These are phyloP conservation scores for Xanthorhoe designata DNA, from an alignment of 2,888 invertebrate genomes.

Conservation along the genomic window DNA sequence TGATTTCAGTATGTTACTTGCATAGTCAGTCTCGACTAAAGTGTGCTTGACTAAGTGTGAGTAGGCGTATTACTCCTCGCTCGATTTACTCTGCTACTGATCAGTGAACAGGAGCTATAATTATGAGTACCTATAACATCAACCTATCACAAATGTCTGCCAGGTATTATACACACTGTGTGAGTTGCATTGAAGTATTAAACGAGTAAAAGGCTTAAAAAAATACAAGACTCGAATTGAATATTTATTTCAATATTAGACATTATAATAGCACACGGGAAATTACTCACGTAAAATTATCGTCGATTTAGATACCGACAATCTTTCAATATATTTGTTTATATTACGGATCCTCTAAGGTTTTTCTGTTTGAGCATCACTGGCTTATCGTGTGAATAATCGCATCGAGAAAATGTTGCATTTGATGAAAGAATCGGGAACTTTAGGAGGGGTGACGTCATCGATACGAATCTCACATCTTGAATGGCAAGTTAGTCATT, in stretches of 20 bases:
- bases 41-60: conserved; percentile 12
- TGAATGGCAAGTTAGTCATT: not conserved
- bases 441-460: conserved; percentile 72
- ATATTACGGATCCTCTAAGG: not conserved
- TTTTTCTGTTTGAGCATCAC: conserved; percentile 59
- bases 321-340: too few species aligned
- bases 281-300: too few species aligned
- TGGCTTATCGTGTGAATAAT: conserved; percentile 77
- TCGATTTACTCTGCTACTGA: conserved; percentile 5
- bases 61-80: conserved; percentile 7
- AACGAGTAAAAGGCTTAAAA: too few species aligned
- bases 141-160: not conserved
- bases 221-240: too few species aligned
- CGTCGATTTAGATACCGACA: too few species aligned
- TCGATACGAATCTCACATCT: conserved; percentile 42
- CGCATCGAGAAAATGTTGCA: conserved; percentile 69
- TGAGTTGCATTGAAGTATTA: too few species aligned
- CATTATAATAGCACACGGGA: too few species aligned
- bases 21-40: not conserved
- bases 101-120: conserved; percentile 4
- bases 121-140: not conserved
- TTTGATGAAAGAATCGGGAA: conserved; percentile 76
- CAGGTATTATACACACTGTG: not conserved
- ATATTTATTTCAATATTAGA: too few species aligned
- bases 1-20: not conserved